Base-by-base conservation (phyloP, 2,797 vertebrate species). In the Brachymystax lenok region DNA sequence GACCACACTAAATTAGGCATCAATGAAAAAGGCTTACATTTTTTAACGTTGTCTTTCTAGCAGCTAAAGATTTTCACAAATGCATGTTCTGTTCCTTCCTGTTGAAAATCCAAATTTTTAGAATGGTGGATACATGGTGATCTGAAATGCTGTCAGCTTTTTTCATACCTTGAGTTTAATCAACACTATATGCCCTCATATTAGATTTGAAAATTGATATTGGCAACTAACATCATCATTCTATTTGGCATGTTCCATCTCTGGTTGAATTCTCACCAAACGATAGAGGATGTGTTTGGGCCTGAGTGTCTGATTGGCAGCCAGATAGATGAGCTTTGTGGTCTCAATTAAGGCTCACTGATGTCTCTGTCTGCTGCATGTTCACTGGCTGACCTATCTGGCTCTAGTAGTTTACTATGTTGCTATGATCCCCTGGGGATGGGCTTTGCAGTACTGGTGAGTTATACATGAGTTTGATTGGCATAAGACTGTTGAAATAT, bases 321-420 rank as follows among this genome's bases (percentile, higher is more conserved):
- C 54, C 40, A 84, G 52, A 91, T 86, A 91, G 87, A 86, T 67
- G 70, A 75, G 75, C 87, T 91, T 89, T 91, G 89, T 92, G 85
- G 83, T 87, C 75, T 80, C 84, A 69, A 1, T 90, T 72, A 80
- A 80, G 83, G 81, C 83, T 82, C 59, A 76, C 83, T 85, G 90
- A 82, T 79, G 79, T 88, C 82, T 84, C 76, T 69, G 67, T 40
- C 8, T 40, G 17, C 68, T 40, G 68, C 35, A 10, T 46, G 35
- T 19, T n/a, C n/a, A 71, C 77, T 85, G 78, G 83, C 83, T 24
- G 59, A 78, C 74, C 4, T 14, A 79, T 78, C 71, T 85, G 61
- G 4, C 64, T 80, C 3, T 27, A 51, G 63, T 21, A 30, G 63
- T 24, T 5, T 12, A 4, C 46, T 50, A 16, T 50, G 16, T 28